phyloP scores from a whole-genome alignment of 2,113 vertebrate genomes.

The Campylorhamphus procurvoides region DNA sequence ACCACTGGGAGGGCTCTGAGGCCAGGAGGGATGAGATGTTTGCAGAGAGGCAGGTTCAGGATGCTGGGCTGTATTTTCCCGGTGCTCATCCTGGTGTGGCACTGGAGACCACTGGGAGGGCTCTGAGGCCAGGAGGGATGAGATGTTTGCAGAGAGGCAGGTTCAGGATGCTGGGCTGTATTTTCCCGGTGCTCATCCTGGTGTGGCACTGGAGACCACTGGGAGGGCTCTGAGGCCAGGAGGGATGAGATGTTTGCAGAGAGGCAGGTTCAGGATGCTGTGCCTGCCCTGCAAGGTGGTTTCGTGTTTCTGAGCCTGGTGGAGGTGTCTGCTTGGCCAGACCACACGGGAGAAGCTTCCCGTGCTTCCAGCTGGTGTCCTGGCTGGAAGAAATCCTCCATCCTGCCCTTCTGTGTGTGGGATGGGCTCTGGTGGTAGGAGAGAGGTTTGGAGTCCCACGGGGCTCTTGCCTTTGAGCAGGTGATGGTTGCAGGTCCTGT shows the following conservation, averaged over 20 bases:
- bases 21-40: too few relatives aligned
- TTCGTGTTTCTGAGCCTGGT: background rate
- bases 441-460: too few relatives aligned
- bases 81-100: too few relatives aligned
- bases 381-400: background rate
- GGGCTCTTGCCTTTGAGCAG: too few relatives aligned
- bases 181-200: background rate
- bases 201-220: background rate
- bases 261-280: background rate
- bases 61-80: too few relatives aligned
- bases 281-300: background rate
- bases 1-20: too few relatives aligned
- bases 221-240: background rate
- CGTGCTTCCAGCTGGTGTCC: background rate
- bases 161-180: too few relatives aligned
- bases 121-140: too few relatives aligned
- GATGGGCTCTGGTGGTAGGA: background rate
- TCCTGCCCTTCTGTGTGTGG: background rate
- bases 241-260: fast-evolving
- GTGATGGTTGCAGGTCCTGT: background rate
- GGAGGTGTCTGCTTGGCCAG: background rate
- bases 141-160: too few relatives aligned
- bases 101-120: too few relatives aligned
- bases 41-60: too few relatives aligned
- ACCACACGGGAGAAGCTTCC: background rate